Conservation (phyloP, 2,888 invertebrate species). For the Gastracanthus pulcherrimus region DNA sequence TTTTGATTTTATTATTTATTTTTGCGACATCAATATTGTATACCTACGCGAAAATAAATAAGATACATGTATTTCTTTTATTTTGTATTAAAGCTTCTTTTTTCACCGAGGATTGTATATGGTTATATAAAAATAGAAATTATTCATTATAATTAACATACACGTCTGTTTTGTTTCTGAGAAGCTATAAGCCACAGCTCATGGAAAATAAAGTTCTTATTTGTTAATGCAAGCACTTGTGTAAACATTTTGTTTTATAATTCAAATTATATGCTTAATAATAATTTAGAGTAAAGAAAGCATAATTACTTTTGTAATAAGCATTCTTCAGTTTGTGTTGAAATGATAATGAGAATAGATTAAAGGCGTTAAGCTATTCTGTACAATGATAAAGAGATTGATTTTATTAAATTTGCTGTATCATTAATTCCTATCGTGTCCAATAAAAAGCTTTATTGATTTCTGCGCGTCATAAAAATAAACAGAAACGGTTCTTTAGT, state of each 20-base stretch:
- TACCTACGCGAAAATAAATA: too few relatives aligned
- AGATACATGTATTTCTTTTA: too few relatives aligned
- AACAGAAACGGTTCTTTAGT: constrained; percentile 18
- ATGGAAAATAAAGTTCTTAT: constrained; percentile 10
- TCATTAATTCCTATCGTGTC: constrained; percentile 8
- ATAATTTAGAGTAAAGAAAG: neutral
- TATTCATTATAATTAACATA: too few relatives aligned
- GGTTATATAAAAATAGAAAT: neutral
- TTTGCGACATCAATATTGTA: too few relatives aligned
- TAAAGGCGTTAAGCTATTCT: neutral
- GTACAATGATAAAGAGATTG: neutral
- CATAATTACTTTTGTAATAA: neutral
- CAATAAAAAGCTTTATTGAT: constrained; percentile 35
- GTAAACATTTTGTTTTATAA: constrained; percentile 15
- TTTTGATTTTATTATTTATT: neutral
- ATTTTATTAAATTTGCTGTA: constrained; percentile 10
- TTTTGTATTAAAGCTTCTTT: neutral
- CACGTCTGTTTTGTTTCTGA: too few relatives aligned
- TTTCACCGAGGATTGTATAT: neutral
- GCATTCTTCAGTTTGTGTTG: neutral
- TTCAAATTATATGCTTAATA: neutral
- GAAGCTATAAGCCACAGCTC: neutral
- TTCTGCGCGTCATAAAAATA: constrained; percentile 9
- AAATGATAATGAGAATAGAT: neutral
- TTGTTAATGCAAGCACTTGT: neutral